A percentile compares a stretch with the other conserved stretches of the same genome.
These are phyloP conservation scores for Pteropus alecto DNA, from an alignment of 2,113 vertebrate species.

Conservation along the genomic window DNA sequence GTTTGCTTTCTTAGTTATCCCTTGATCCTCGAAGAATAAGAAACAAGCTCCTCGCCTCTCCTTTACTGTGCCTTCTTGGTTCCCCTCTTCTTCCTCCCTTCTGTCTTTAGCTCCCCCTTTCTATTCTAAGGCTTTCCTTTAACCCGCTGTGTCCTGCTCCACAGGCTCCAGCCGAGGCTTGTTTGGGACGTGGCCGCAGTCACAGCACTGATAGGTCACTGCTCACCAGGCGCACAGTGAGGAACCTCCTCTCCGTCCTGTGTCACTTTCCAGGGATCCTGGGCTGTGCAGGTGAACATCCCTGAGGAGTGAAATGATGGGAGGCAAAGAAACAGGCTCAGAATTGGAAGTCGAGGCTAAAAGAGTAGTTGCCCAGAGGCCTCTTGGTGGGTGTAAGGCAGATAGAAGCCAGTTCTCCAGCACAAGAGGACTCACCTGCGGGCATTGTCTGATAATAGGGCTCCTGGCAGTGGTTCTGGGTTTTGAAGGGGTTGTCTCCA, in stretches of 20 bases:
- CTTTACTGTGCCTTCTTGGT: not conserved
- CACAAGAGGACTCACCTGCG: conserved; percentile 67
- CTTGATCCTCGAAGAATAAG: not conserved
- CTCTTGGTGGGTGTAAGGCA: not conserved
- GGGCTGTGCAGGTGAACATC: conserved; percentile 74
- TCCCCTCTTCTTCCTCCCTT: not conserved
- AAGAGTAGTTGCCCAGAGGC: not conserved
- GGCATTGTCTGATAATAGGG: conserved; percentile 77
- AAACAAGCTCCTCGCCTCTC: not conserved
- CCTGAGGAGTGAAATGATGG: conserved; percentile 65
- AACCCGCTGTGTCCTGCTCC: not conserved
- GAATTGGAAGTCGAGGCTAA: not conserved
- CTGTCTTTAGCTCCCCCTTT: not conserved
- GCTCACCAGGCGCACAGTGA: conserved; percentile 82
- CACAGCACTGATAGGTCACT: not conserved
- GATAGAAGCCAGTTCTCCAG: not conserved
- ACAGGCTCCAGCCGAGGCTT: not conserved
- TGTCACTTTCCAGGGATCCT: conserved; percentile 67
- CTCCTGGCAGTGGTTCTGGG: conserved; percentile 71
- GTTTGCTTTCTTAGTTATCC: not conserved
- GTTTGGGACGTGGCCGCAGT: fast-evolving
- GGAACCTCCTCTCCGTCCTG: conserved; percentile 52
- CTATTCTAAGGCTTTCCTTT: not conserved
- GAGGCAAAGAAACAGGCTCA: not conserved
- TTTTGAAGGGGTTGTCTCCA: conserved; percentile 24